phyloP scores from a whole-genome alignment of 2,113 vertebrate genomes.

The Daphoenositta chrysoptera region DNA sequence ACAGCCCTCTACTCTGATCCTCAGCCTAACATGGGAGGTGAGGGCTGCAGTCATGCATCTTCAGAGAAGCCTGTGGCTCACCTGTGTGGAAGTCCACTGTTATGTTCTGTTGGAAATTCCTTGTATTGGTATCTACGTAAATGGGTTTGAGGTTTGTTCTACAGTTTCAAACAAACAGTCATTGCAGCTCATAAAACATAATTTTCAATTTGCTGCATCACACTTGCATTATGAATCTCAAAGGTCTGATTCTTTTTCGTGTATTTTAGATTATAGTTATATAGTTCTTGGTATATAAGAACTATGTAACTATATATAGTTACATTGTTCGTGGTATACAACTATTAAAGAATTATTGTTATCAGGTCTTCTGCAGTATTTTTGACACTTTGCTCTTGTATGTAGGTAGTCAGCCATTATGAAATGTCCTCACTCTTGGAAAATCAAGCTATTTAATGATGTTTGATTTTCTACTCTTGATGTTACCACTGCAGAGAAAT shows the following conservation, averaged over 20 bases:
- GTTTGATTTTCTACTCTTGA: background rate
- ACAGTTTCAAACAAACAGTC: background rate
- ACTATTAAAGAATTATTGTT: background rate
- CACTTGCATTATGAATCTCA: background rate
- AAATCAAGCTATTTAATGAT: background rate
- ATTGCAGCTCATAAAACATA: background rate
- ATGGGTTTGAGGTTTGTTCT: background rate
- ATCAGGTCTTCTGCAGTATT: background rate
- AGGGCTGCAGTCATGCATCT: background rate
- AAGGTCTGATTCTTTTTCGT: background rate
- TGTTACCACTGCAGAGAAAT: background rate
- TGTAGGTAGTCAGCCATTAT: background rate
- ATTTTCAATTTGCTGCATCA: background rate
- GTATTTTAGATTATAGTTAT: background rate
- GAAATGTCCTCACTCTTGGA: background rate
- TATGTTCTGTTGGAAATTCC: background rate
- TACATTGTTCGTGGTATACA: background rate
- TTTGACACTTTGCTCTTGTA: background rate
- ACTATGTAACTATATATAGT: too few relatives aligned
- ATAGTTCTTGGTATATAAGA: background rate
- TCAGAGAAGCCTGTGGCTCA: background rate
- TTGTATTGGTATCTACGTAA: background rate
- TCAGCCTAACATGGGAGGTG: background rate
- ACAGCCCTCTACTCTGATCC: background rate
- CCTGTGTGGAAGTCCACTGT: background rate